Evolutionary conservation across 2,797 vertebrate species (phyloP), one percentile per base, ranked within the genome.

Genomic region (Setipinna tenuifilis): DNA sequence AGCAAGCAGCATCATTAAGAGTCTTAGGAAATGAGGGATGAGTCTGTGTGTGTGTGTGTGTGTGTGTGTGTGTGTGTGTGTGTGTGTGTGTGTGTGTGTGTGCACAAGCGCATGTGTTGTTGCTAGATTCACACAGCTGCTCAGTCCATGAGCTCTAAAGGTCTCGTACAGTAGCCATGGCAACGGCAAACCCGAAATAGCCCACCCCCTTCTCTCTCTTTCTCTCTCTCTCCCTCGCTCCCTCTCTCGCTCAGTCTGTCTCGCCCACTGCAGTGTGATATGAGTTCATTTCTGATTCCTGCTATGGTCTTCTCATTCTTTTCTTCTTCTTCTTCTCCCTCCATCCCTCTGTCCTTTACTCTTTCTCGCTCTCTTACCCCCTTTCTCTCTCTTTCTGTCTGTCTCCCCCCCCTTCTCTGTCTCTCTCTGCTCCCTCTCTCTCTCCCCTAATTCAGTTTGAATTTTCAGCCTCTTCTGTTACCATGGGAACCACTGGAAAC

Each of bases 131-230:
- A 91, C 92, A 95, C 94, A 90, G 93, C 93, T 92, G 35, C 91
- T 90, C 87, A 93, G 62, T 94, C 93, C 93, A 93, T 94, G 94
- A 93, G 93, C 93, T 94, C 91, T 94, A 92, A 93, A 94, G 93
- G 92, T 95, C 95, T 96, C 93, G 93, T 94, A 96, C 94, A 95
- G 94, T 94, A 94, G 94, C 93, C 94, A 96, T 96, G 95, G 94
- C 95, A 94, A 96, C 95, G 88, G 87, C 87, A 83, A 83, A 93
- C 94, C 92, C 91, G 95, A 96, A 96, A 96, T 96, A 96, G 95
- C 94, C 92, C 88, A 88, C 90, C 87, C 35, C 87, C 90, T 85
- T 84, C 84, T 85, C 62, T 81, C 58, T 81, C 21, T 71, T 48
- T 58, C 46, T 48, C 57, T 83, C 50, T 59, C 71, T 50, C 48